Base-by-base conservation (phyloP, 2,888 invertebrate species). In the Epinotia bilunana region DNA sequence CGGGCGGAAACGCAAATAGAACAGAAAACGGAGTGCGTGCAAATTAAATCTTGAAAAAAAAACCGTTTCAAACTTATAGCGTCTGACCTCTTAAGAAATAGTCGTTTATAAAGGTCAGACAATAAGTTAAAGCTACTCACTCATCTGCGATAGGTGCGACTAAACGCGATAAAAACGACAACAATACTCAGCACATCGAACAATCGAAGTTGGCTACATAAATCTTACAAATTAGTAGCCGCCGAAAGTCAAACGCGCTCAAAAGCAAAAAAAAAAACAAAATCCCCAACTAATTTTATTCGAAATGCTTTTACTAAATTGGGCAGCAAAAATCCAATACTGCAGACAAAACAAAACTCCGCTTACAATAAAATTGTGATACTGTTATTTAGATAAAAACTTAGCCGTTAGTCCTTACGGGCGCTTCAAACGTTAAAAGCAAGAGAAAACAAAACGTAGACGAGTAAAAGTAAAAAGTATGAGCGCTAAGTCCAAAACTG, bases 301-400 rank as follows among this genome's bases (percentile, higher is more conserved):
- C 67, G 61, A 67, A 72, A 75, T 71, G 53, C 74, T 71, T 60
- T 61, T 23, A 57, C 72, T 72, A 75, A 76, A 76, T 64, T 67
- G 64, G 73, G 68, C 49, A 73, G 60, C 71, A 72, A 72, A 71
- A 57, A 71, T 70, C 67, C 70, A 28, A 70, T 57, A 77, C 65
- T 20, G 70, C 75, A 73, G 73, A 69, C 77, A 71, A 74, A 77
- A 77, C 63, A 76, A 73, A 76, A 77, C 68, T 49, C 18, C 53
- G 72, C 46, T 55, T 68, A 74, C 77, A 78, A 71, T 83, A 83
- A 83, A 86, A 86, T 87, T 86, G 84, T 83, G 84, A 86, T 86
- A 86, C 87, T 84, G 86, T 87, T 87, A 86, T 82, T 79, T 82
- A 77, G 78, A 81, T 84, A 87, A 87, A 87, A 87, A 88, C 84